phyloP scores from a whole-genome alignment of 2,113 vertebrate species.

The Urocynchramus pylzowi region DNA sequence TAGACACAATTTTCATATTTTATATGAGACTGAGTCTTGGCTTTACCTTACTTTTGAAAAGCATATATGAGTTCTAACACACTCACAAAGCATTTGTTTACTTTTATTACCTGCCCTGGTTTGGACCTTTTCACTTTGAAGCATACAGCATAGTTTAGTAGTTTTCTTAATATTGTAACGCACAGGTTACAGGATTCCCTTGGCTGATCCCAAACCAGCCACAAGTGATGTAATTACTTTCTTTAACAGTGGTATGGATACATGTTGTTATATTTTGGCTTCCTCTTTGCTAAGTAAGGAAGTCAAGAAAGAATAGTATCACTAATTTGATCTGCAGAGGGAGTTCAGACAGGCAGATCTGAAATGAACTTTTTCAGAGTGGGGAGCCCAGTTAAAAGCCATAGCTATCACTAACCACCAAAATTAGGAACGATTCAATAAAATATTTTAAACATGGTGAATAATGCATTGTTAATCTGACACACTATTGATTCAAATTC shows the following conservation, averaged over 20 bases:
- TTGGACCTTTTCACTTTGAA: background rate
- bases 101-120: background rate
- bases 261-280: background rate
- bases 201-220: background rate
- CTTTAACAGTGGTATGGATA: background rate
- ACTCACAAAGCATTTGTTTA: background rate
- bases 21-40: background rate
- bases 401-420: background rate
- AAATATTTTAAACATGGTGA: background rate
- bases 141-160: fast-evolving
- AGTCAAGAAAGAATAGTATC: background rate
- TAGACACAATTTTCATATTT: background rate
- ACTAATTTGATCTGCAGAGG: background rate
- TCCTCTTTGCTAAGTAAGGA: background rate
- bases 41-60: background rate
- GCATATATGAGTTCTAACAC: background rate
- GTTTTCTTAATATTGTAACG: background rate
- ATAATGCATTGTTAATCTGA: background rate
- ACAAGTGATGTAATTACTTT: background rate
- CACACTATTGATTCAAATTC: background rate
- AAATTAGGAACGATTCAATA: background rate
- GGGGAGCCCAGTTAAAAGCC: background rate
- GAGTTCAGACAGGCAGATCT: background rate
- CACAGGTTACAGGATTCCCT: background rate
- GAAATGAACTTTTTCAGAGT: background rate